Evolutionary conservation across 2,113 vertebrate species (phyloP).

Genomic region (Carollia perspicillata): DNA sequence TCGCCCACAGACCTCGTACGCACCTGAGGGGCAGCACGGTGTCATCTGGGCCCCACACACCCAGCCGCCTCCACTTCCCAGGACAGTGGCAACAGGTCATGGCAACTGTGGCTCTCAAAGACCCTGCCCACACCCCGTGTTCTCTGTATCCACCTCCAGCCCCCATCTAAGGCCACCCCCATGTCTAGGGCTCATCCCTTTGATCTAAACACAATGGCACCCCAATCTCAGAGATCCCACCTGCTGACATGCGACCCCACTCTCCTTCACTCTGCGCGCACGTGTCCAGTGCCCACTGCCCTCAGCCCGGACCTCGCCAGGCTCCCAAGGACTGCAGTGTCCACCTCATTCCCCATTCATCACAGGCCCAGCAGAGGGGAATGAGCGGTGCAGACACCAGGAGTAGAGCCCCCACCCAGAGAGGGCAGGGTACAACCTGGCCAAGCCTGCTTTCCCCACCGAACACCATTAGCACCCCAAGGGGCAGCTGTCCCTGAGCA

Average conservation of each 20-base stretch:
- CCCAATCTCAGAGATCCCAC: neutral
- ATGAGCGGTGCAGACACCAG: neutral
- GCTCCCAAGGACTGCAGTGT: too few relatives aligned
- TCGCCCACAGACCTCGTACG: conserved; percentile 95
- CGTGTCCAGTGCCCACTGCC: neutral
- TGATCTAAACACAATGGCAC: too few relatives aligned
- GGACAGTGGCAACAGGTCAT: too few relatives aligned
- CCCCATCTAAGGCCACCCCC: neutral
- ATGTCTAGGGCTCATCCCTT: neutral
- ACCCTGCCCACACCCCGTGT: neutral
- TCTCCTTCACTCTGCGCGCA: neutral
- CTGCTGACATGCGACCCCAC: neutral
- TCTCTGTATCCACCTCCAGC: neutral
- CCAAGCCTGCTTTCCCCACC: accelerated
- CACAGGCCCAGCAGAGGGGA: accelerated
- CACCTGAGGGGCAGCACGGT: conserved; percentile 81
- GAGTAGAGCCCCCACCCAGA: neutral
- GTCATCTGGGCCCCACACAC: neutral
- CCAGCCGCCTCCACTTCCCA: neutral
- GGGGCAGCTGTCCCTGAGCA: too few relatives aligned
- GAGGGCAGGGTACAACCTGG: accelerated
- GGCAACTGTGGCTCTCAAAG: neutral
- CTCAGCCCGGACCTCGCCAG: neutral
- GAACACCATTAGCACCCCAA: neutral
- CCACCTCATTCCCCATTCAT: neutral